Evolutionary conservation across 2,888 invertebrate genomes (phyloP), one percentile per base, ranked within the genome.

Genomic region (Idaea aversata): DNA sequence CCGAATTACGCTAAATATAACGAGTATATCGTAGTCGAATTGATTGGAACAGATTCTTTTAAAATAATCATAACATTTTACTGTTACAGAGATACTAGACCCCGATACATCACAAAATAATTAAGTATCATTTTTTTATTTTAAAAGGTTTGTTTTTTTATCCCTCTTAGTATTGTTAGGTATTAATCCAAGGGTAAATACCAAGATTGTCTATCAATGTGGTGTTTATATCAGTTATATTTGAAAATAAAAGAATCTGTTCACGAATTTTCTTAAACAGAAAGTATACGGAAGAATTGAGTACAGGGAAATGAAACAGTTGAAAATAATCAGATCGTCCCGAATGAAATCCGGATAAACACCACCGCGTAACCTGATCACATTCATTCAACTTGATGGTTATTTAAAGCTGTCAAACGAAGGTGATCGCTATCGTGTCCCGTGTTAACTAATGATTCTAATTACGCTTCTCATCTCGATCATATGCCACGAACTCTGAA

Each of bases 1-100:
- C 85, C 75, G 63, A 62, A 77, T 82, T 81, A 83, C 65, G 76
- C 84, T 84, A 86, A 68, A 72, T 71, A 72, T 73, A 75, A 72
- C 58, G 73, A 77, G 69, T 76, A 72, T 77, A 77, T 72, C 68
- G 73, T 68, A 73, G 66, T 64, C 67, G 63, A 65, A 62, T 63
- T 15, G 47, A 63, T 65, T 34, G 67, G 67, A 71, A 77, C 77
- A 77, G 74, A 77, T 70, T 70, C 72, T 47, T 74, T 67, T 62
- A 59, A 36, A 63, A 25, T 25, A 25, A 57, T 62, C 61, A 61
- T 64, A 63, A 63, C 5, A 67, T 70, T 71, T 67, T 74, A 72
- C 71, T 72, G 66, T 61, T 67, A 68, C 62, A 71, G 65, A 64
- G 66, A 63, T 67, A n/a, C 25, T 25, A 63, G 34, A 65, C 61